phyloP scores from a whole-genome alignment of 1,140 invertebrate species.

The Atopsyche davidsoni region DNA sequence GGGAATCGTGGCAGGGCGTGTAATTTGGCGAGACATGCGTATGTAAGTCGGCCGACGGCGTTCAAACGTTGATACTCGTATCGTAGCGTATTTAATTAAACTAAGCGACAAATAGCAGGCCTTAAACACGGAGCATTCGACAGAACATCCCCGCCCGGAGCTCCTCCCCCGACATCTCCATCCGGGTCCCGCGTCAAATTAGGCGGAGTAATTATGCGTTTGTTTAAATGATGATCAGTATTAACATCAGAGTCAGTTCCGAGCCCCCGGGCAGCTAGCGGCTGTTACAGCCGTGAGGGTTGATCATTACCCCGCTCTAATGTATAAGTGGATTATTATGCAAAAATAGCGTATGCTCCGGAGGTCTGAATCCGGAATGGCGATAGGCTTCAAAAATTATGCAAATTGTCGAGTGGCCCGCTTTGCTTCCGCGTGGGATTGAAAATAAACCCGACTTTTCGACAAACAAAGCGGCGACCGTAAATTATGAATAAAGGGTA shows the following conservation, averaged over 20 bases:
- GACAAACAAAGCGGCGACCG: conserved; percentile 18
- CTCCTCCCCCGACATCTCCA: background rate
- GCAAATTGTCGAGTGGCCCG: conserved; percentile 20
- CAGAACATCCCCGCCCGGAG: background rate
- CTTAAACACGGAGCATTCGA: background rate
- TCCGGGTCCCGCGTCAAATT: conserved; percentile 14
- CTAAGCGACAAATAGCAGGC: too few relatives aligned
- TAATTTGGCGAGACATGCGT: too few relatives aligned
- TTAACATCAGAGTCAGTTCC: conserved; percentile 5
- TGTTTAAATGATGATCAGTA: conserved; percentile 16
- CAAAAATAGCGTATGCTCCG: conserved; percentile 6
- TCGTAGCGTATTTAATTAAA: too few relatives aligned
- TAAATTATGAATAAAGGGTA: conserved; percentile 7
- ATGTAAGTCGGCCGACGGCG: too few relatives aligned
- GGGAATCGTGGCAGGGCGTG: too few relatives aligned
- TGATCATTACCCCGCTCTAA: conserved; percentile 16
- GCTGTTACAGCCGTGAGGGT: conserved; percentile 7
- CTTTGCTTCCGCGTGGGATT: conserved; percentile 12
- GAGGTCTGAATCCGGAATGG: conserved; percentile 16
- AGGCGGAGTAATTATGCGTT: conserved; percentile 19
- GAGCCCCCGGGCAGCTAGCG: too few relatives aligned
- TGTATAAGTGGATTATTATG: conserved; percentile 23
- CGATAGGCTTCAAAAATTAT: conserved; percentile 21
- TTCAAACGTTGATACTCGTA: too few relatives aligned
- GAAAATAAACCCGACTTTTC: conserved; percentile 20